A percentile compares a stretch with the other conserved stretches of the same genome.
phyloP scores from a whole-genome alignment of 2,888 invertebrate genomes.

The Caenorhabditis angaria region DNA sequence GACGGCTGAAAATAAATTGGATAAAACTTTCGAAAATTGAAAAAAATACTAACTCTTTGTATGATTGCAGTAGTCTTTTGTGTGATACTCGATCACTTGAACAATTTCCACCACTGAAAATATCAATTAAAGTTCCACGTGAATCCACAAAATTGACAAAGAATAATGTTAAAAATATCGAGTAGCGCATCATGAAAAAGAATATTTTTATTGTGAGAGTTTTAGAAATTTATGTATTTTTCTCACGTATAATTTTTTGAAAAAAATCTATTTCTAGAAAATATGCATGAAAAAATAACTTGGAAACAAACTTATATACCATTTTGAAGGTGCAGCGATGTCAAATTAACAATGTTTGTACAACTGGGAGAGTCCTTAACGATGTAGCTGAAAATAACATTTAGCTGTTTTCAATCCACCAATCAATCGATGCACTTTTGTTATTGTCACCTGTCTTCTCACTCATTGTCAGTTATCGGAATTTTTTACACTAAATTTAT shows the following conservation, averaged over 20 bases:
- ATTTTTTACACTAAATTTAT: too few species aligned
- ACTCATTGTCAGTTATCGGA: neutral
- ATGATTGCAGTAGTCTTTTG: neutral
- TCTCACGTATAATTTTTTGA: neutral
- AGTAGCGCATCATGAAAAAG: neutral
- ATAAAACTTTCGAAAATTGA: slow-evolving; percentile 7
- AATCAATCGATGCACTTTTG: neutral
- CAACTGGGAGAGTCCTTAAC: slow-evolving; percentile 1
- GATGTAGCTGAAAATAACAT: neutral
- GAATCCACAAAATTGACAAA: too few species aligned
- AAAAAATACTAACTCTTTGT: slow-evolving; percentile 1
- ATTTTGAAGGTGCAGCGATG: neutral
- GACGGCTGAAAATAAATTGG: slow-evolving; percentile 17
- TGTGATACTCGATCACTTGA: slow-evolving; percentile 48
- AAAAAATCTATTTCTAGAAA: neutral
- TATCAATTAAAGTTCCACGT: slow-evolving; percentile 57
- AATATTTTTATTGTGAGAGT: neutral
- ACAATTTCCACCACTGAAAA: slow-evolving; percentile 55
- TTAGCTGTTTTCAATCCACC: neutral
- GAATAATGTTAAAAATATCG: neutral
- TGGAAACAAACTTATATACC: neutral
- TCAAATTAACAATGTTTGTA: slow-evolving; percentile 10
- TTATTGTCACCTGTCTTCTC: neutral
- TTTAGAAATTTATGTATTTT: neutral
- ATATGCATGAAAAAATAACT: slow-evolving; percentile 1